Conservation (phyloP, 1,140 invertebrate genomes). For the Streblospio benedicti region DNA sequence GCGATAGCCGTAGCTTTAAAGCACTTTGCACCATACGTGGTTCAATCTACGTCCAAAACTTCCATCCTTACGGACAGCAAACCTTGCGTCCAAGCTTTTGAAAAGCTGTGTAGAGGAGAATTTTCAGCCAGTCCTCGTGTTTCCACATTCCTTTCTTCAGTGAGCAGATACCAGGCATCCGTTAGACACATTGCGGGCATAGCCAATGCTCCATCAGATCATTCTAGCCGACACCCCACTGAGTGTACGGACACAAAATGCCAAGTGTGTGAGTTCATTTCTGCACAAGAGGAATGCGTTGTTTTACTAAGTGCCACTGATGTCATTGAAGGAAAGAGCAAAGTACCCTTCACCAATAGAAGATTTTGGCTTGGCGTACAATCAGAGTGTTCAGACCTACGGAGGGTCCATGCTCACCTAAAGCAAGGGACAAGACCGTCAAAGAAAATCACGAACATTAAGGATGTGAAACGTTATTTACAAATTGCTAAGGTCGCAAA, state of each 20-base stretch:
- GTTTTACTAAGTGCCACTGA: neutral
- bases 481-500: slow-evolving; percentile 19
- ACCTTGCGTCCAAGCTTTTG: slow-evolving; percentile 23
- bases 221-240: slow-evolving; percentile 19
- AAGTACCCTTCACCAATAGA: slow-evolving; percentile 14
- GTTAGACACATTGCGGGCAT: slow-evolving; percentile 18
- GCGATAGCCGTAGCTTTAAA: slow-evolving; percentile 19
- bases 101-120: slow-evolving; percentile 22
- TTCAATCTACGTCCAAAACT: slow-evolving; percentile 15
- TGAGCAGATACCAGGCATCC: slow-evolving; percentile 18
- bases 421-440: slow-evolving; percentile 22
- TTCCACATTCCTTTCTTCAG: slow-evolving; percentile 16
- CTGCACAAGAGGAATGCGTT: neutral
- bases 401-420: slow-evolving; percentile 19
- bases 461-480: slow-evolving; percentile 20
- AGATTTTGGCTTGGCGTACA: slow-evolving; percentile 16
- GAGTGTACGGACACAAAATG: slow-evolving; percentile 4
- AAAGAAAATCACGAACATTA: slow-evolving; percentile 21
- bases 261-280: slow-evolving; percentile 9
- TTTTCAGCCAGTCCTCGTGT: slow-evolving; percentile 23
- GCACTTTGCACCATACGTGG: slow-evolving; percentile 20
- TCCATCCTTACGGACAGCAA: slow-evolving; percentile 23
- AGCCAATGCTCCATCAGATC: slow-evolving; percentile 18
- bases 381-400: slow-evolving; percentile 19
- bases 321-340: neutral